Base-by-base conservation (phyloP, 2,113 vertebrate species). In the Calidris pygmaea region DNA sequence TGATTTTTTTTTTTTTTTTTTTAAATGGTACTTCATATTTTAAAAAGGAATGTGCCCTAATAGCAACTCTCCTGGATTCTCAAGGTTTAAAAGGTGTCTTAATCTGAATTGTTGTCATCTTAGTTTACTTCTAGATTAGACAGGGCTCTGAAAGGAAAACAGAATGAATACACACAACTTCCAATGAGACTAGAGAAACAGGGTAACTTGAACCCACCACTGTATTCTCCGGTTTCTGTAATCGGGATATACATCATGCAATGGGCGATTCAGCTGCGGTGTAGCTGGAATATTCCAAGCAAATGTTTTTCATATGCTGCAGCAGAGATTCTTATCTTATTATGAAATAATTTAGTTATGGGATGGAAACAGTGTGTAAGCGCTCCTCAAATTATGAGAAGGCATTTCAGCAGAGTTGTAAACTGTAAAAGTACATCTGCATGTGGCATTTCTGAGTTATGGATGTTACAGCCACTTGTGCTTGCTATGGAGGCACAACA, bases 241-340 rank as follows among this genome's bases (percentile, higher is more conserved):
- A 66, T 39, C 2, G 2, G 32, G 14, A 21, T 47, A 52, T 35
- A 21, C 2, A 5, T 35, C 71, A 71, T 73, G 53, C n/a, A 93
- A 30, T 1, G 6, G 74, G 27, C 41, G 0, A 1, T 77, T 88
- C 60, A 56, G 78, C 50, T 88, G 37, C 45, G 74, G 32, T 22
- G 27, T 70, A 60, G 59, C 43, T 84, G 72, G 48, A 86, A 60
- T 94, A 83, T 92, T 93, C 68, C 76, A 92, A 80, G 47, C 0
- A 0, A 93, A 39, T 74, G 27, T 68, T 93, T 94, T 95, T 94
- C 72, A 86, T 80, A 41, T 83, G 67, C 47, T 50, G 41, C 68
- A 85, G 45, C 47, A 90, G 50, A 95, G 75, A 79, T 93, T 91
- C 59, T 96, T 90, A 93, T 88, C 86, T 96, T 93, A 41, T 34